Evolutionary conservation across 2,797 vertebrate genomes (phyloP).

Genomic region (Tamandua tetradactyla): DNA sequence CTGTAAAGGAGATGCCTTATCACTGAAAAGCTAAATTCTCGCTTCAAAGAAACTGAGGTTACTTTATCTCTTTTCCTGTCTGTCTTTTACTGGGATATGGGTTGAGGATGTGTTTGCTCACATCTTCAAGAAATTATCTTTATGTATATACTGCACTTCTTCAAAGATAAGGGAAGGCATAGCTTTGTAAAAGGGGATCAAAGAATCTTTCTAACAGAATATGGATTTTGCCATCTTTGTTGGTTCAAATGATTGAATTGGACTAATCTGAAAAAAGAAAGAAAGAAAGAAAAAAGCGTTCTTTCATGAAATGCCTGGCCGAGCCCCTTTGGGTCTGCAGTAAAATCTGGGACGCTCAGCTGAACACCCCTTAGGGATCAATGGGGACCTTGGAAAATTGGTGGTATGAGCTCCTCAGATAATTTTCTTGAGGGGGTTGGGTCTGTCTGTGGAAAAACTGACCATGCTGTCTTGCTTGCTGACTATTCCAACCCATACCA

Average conservation of each 20-base stretch:
- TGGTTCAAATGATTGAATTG: constrained; percentile 22
- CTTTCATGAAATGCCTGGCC: not conserved
- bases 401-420: not conserved
- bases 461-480: not conserved
- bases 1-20: not conserved
- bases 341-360: not conserved
- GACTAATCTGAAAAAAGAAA: not conserved
- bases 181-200: not conserved
- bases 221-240: not conserved
- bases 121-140: constrained; percentile 1
- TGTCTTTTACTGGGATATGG: not conserved
- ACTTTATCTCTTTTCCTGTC: constrained; percentile 2
- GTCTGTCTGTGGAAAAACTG: not conserved
- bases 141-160: not conserved
- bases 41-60: constrained; percentile 33
- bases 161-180: not conserved
- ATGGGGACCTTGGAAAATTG: not conserved
- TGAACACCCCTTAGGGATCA: not conserved
- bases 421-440: not conserved
- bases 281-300: not conserved
- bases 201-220: constrained; percentile 24
- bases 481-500: not conserved
- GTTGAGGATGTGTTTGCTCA: not conserved
- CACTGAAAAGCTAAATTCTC: not conserved
- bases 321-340: not conserved